These are phyloP conservation scores for Larimichthys crocea DNA, from an alignment of 2,113 vertebrate genomes.

Conservation along the genomic window DNA sequence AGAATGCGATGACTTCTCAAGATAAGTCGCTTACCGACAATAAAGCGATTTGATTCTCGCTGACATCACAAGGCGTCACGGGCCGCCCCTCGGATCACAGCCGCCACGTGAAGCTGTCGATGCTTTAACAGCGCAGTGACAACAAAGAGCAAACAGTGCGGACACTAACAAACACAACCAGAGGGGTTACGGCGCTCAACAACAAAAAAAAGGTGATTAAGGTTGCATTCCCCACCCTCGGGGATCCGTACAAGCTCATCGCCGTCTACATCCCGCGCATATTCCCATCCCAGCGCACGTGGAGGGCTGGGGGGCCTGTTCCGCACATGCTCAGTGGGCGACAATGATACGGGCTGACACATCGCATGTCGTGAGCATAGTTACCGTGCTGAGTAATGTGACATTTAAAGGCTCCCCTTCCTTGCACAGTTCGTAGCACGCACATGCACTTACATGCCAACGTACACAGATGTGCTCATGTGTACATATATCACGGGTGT, in stretches of 20 bases:
- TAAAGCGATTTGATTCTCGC: background rate
- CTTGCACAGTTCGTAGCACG: conserved; percentile 9
- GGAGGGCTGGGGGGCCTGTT: conserved; percentile 63
- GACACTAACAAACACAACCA: conserved; percentile 41
- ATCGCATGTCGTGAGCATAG: conserved; percentile 69
- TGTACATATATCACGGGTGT: conserved; percentile 18
- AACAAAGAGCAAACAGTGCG: conserved; percentile 17
- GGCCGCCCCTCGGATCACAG: background rate
- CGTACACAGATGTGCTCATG: background rate
- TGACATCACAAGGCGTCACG: background rate
- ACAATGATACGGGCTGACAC: conserved; percentile 75
- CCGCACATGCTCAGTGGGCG: conserved; percentile 74
- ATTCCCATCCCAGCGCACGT: conserved; percentile 39
- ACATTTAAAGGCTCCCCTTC: conserved; percentile 73
- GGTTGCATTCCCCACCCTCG: conserved; percentile 50
- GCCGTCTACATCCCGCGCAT: conserved; percentile 50
- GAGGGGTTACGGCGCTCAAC: background rate
- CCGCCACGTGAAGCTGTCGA: background rate
- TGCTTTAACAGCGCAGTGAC: background rate
- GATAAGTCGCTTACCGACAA: background rate
- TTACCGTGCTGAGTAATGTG: conserved; percentile 75
- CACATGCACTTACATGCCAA: conserved; percentile 5
- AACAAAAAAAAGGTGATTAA: conserved; percentile 54
- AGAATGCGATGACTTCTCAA: background rate
- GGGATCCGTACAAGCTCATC: conserved; percentile 39